Evolutionary conservation across 2,113 vertebrate genomes (phyloP).

Genomic region (Fulmarus glacialis): DNA sequence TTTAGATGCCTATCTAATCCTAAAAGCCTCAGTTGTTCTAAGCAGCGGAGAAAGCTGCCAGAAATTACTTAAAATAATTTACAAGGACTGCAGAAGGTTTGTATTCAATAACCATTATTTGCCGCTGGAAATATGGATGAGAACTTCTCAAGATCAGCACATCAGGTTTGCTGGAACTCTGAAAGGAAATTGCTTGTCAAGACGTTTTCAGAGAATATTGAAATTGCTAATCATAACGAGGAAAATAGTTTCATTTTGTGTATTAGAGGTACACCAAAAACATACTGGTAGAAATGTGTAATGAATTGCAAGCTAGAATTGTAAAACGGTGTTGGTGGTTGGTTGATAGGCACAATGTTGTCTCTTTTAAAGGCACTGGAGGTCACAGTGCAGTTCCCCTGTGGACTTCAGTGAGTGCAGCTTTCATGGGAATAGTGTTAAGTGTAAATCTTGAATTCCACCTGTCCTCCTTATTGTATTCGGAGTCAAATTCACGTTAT

Average conservation of each 20-base stretch:
- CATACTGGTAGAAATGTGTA: background rate
- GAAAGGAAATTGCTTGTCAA: conserved; percentile 29
- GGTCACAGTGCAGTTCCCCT: background rate
- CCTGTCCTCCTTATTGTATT: background rate
- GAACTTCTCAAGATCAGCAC: background rate
- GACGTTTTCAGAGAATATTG: background rate
- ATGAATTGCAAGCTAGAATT: background rate
- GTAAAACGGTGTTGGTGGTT: background rate
- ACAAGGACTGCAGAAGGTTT: background rate
- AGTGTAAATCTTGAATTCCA: background rate
- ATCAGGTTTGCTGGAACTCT: background rate
- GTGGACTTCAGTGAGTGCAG: background rate
- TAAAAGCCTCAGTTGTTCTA: background rate
- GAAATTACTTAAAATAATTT: background rate
- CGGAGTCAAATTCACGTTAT: background rate
- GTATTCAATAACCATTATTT: background rate
- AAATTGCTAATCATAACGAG: background rate
- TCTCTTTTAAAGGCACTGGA: background rate
- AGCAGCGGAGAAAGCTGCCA: background rate
- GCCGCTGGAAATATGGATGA: background rate
- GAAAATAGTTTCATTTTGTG: background rate
- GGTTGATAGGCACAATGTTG: background rate
- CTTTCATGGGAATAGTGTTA: background rate
- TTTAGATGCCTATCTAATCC: background rate
- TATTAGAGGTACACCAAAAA: background rate